A percentile compares a stretch with the other conserved stretches of the same genome.
phyloP scores from a whole-genome alignment of 2,797 vertebrate species.

The Fratercula arctica region DNA sequence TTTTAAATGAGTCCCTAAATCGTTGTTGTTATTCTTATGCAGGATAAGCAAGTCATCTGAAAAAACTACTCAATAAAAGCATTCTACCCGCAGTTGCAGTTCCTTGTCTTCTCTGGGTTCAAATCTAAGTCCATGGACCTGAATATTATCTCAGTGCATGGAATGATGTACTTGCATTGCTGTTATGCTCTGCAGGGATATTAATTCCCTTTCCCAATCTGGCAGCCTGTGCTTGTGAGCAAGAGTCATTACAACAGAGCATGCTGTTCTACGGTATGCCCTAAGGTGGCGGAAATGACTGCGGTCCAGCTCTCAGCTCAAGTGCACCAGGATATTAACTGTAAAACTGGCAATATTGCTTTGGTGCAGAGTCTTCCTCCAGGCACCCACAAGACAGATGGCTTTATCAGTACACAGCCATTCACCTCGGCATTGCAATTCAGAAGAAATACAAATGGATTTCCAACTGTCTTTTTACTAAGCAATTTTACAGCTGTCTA shows the following conservation, averaged over 20 bases:
- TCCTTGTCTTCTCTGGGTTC: not conserved
- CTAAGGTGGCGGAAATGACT: not conserved
- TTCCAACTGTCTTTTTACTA: slow-evolving; percentile 30
- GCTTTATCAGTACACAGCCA: slow-evolving; percentile 44
- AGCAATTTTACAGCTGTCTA: slow-evolving; percentile 47
- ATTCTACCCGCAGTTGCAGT: not conserved
- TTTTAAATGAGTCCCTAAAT: not conserved
- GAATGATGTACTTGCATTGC: not conserved
- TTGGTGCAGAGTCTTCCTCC: slow-evolving; percentile 32
- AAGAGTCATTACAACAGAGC: not conserved
- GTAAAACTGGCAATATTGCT: slow-evolving; percentile 36
- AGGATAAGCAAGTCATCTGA: not conserved
- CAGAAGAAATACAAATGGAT: slow-evolving; percentile 24
- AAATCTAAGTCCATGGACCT: not conserved
- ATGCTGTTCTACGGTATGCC: not conserved
- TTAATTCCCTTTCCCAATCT: not conserved
- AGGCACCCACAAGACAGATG: slow-evolving; percentile 46
- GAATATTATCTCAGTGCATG: not conserved
- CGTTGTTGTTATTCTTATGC: not conserved
- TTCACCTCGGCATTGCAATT: slow-evolving; percentile 48
- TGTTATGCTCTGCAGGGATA: not conserved
- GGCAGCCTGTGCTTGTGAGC: not conserved
- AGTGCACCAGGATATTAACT: slow-evolving; percentile 54
- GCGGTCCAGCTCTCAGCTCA: not conserved
- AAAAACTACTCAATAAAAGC: not conserved